Conservation (phyloP, 2,113 vertebrate genomes). For the Pseudorasbora parva region DNA sequence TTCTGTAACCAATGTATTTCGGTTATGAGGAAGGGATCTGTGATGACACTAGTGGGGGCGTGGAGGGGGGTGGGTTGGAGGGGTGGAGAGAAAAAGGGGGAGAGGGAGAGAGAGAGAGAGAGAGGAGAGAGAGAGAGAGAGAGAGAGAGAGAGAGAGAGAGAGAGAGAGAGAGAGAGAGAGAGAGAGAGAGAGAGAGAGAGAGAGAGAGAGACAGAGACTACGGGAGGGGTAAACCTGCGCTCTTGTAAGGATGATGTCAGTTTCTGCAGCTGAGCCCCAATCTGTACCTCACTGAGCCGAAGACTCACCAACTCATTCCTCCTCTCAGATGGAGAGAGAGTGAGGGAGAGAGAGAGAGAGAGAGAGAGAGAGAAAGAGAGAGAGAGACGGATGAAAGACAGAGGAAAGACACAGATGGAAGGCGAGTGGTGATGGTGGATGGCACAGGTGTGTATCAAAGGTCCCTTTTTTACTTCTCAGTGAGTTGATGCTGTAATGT, state of each 20-base stretch:
- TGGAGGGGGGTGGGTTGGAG: neutral
- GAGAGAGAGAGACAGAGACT: conserved; percentile 41
- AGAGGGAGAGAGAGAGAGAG: too few relatives aligned
- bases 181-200: conserved; percentile 46
- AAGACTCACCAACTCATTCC: conserved; percentile 69
- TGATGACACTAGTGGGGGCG: conserved; percentile 57
- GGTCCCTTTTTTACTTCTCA: conserved; percentile 23
- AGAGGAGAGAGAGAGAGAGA: conserved; percentile 39
- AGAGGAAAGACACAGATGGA: conserved; percentile 22
- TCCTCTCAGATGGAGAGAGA: conserved; percentile 55
- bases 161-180: conserved; percentile 42
- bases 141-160: conserved; percentile 44
- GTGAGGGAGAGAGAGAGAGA: conserved; percentile 45
- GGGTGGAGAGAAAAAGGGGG: conserved; percentile 25
- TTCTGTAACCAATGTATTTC: conserved; percentile 43
- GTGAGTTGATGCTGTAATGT: neutral
- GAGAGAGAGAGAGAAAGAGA: conserved; percentile 30
- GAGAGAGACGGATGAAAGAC: conserved; percentile 27
- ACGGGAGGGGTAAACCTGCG: conserved; percentile 80
- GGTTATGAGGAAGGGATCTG: conserved; percentile 40
- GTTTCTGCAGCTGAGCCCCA: conserved; percentile 82
- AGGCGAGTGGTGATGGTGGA: conserved; percentile 60
- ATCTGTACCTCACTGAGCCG: conserved; percentile 70
- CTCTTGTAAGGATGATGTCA: conserved; percentile 83
- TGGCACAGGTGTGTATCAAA: conserved; percentile 71